Evolutionary conservation across 1,140 invertebrate genomes (phyloP).

Genomic region (Dreissena rostriformis): DNA sequence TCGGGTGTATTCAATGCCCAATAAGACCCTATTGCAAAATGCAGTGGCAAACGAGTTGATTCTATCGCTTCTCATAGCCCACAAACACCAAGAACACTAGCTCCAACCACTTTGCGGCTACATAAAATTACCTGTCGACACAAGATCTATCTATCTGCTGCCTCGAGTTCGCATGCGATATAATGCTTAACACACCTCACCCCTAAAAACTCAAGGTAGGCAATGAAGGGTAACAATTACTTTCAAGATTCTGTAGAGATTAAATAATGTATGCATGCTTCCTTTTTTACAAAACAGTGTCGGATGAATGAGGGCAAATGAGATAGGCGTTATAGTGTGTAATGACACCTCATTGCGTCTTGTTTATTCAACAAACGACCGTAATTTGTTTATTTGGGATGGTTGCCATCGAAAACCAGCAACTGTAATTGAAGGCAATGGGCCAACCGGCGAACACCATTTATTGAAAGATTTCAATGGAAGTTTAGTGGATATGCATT

Average conservation of each 20-base stretch:
- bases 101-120: background rate
- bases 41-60: background rate
- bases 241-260: conserved; percentile 19
- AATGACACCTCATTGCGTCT: background rate
- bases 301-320: no score
- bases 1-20: no score
- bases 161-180: conserved; percentile 25
- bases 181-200: conserved; percentile 20
- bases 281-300: no score
- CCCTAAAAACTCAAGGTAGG: background rate
- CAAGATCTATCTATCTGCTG: conserved; percentile 22
- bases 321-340: background rate
- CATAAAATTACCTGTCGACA: background rate
- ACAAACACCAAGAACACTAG: background rate
- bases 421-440: no score
- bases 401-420: background rate
- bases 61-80: background rate
- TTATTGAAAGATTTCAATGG: no score
- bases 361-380: no score
- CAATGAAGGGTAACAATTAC: conserved; percentile 34
- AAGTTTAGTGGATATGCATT: no score
- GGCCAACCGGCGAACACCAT: no score
- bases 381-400: background rate
- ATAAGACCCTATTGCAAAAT: no score
- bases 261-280: background rate